These are phyloP conservation scores for Meleagris gallopavo DNA, from an alignment of 2,113 vertebrate species.

Conservation along the genomic window DNA sequence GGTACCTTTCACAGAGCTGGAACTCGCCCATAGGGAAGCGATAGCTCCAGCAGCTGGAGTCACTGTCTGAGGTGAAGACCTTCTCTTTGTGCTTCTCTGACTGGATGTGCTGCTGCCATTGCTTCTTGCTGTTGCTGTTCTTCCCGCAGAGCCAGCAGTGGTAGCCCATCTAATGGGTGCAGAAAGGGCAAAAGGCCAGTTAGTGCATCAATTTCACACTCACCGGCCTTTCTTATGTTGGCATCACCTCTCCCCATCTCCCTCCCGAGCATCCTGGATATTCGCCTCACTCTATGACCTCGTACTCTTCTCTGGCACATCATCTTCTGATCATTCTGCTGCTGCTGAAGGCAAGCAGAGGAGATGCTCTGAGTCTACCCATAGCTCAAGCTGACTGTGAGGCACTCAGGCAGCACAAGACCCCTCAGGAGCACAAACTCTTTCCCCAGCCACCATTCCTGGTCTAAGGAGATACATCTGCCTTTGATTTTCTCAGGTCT, in stretches of 20 bases:
- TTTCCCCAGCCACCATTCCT: background rate
- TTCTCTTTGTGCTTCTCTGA: conserved; percentile 95
- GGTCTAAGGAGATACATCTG: background rate
- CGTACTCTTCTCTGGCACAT: background rate
- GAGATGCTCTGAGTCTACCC: background rate
- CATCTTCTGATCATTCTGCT: background rate
- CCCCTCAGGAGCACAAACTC: background rate
- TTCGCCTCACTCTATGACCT: background rate
- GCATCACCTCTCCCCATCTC: background rate
- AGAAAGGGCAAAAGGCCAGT: conserved; percentile 23
- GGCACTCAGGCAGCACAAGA: background rate
- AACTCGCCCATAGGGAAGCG: conserved; percentile 92
- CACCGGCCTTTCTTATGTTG: rapidly evolving
- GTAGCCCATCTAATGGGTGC: conserved; percentile 81
- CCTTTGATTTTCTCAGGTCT: background rate
- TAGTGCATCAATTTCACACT: background rate
- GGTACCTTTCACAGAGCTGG: conserved; percentile 84
- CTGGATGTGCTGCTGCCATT: conserved; percentile 97
- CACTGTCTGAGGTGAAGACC: conserved; percentile 92
- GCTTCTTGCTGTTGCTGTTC: conserved; percentile 95
- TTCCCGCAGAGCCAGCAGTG: conserved; percentile 93
- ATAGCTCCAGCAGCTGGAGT: conserved; percentile 88
- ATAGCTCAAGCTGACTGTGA: background rate
- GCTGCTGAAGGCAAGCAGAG: background rate
- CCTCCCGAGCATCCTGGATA: background rate